These are phyloP conservation scores for Macrosteles quadrilineatus DNA, from an alignment of 1,140 invertebrate species.

Conservation along the genomic window DNA sequence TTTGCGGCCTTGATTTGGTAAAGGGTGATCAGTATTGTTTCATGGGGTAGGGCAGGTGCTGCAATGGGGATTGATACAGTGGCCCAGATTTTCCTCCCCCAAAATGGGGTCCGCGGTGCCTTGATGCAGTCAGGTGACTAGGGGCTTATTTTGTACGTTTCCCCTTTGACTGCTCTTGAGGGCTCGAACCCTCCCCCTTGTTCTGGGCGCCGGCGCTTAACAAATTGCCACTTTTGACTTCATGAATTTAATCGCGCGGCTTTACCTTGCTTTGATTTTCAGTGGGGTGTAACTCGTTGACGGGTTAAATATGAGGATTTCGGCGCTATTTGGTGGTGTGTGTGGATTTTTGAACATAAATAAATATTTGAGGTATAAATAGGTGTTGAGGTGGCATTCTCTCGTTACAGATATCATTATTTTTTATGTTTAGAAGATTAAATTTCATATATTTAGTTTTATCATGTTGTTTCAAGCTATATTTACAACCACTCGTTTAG, in stretches of 20 bases:
- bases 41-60: not conserved
- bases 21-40: constrained; percentile 14
- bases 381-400: too few species aligned
- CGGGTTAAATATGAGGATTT: too few species aligned
- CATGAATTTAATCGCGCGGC: constrained; percentile 14
- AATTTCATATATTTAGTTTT: too few species aligned
- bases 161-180: constrained; percentile 9
- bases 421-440: too few species aligned
- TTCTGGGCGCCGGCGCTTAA: constrained; percentile 4
- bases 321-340: too few species aligned
- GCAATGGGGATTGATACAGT: not conserved
- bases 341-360: too few species aligned
- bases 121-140: not conserved
- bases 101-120: not conserved
- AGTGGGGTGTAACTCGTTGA: too few species aligned
- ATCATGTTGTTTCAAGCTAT: too few species aligned
- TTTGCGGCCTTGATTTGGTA: not conserved
- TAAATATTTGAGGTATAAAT: too few species aligned
- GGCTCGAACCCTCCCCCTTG: constrained; percentile 9
- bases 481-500: too few species aligned
- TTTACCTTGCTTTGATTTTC: not conserved
- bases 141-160: constrained; percentile 7
- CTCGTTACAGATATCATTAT: too few species aligned
- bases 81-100: not conserved
- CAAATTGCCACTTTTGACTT: constrained; percentile 7